Evolutionary conservation across 1,140 invertebrate species (phyloP), one percentile per base, ranked within the genome.

Genomic region (Himalopsyche phryganea): DNA sequence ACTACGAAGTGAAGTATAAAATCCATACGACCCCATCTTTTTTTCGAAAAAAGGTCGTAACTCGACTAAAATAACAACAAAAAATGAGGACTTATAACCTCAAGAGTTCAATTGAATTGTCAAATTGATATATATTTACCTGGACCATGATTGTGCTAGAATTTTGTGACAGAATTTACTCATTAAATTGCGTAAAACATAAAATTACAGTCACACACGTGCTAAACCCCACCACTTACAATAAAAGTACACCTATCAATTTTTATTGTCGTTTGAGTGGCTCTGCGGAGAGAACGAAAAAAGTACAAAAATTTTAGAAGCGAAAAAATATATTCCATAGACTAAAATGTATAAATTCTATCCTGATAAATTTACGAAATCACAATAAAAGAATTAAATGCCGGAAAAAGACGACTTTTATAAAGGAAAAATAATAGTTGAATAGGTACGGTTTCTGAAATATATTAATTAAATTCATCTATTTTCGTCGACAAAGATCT

Each of bases 1-100:
- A 15, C 42, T 45, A 45, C 42, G 10, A 11, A 4, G 18, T 5
- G 5, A 45, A 45, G 15, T 17, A 45, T 45, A 45, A 45, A 45
- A 45, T 45, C 42, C 42, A 45, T 45, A 45, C 38, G 38, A 40
- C 42, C 42, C 42, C 42, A 45, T 45, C 42, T 45, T 45, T 45
- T 45, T 45, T 45, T 45, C 17, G 38, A 13, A n/a, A 40, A 40
- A 40, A 15, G 42, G 42, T 15, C 18, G 14, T 28, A 28, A 28
- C 23, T 28, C 23, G 4, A 28, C 23, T 28, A 28, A 28, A 28
- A 28, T 28, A 28, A 28, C 9, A 28, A 28, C 23, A 28, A 28
- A 28, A 28, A 28, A 28, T 28, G 23, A 5, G 23, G 9, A 28
- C 23, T 28, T 28, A 28, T 28, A 28, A 28, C 23, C 23, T 28